Base-by-base conservation (phyloP, 2,888 invertebrate genomes). In the Oscheius myriophilus region DNA sequence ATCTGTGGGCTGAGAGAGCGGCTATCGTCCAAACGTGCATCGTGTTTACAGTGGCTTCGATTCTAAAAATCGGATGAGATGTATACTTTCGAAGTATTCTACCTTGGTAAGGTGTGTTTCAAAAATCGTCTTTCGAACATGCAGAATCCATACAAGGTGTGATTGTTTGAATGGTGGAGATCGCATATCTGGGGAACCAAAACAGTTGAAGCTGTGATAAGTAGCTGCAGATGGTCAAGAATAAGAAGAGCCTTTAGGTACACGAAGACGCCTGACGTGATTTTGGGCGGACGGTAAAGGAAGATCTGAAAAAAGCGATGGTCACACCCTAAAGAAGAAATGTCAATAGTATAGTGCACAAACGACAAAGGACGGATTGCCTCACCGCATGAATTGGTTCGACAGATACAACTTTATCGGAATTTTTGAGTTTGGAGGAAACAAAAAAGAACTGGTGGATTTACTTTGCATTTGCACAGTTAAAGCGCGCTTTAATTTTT, bases 11-110 rank as follows among this genome's bases (percentile, higher is more conserved):
- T 16, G 83, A 81, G 9, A 85, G 66, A 0, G 85, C 80, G 9
- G 85, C 84, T 53, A 85, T 85, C 16, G 85, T 84, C 85, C 85
- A 85, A 33, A 83, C 82, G 67, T 85, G 85, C 39, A 85, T 63
- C 18, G 81, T 82, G 67, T 79, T 80, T 9, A 84, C 76, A 1
- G 82, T 82, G 26, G 75, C 67, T 68, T 83, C 81, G n/a, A 85
- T 43, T 59, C 85, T 80, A 49, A 58, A 76, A 49, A 43, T 33
- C 41, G n/a, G n/a, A n/a, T n/a, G n/a, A 52, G 21, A 58, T 18
- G 21, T 9, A 9, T 45, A 14, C n/a, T 21, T n/a, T 33, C 49
- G 26, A 51, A 46, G 26, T 25, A 41, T n/a, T 25, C 11, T 43
- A 79, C 80, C 76, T 72, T 25, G 85, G 85, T 69, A 86, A 71